Conservation (phyloP, 2,888 invertebrate genomes). For the Cantharis nigra region DNA sequence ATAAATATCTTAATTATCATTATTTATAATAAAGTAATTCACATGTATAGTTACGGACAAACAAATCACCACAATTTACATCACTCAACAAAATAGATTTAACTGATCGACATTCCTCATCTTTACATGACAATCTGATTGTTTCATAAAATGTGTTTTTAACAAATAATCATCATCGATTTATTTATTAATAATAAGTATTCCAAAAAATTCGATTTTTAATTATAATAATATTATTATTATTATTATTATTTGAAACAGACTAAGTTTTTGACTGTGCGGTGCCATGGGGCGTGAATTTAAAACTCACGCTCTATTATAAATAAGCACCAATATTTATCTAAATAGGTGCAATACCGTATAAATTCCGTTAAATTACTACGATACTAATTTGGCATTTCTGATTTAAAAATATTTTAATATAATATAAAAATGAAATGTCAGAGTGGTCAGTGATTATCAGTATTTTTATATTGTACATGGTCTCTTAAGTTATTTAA, state of each 20-base stretch:
- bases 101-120: conserved; percentile 48
- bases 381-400: conserved; percentile 9
- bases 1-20: conserved; percentile 43
- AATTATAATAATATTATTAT: neutral
- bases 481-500: conserved; percentile 52
- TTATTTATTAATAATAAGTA: neutral
- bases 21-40: conserved; percentile 17
- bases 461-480: conserved; percentile 52
- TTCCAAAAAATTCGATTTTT: neutral
- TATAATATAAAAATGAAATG: neutral
- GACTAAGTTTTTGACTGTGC: neutral
- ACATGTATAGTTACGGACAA: conserved; percentile 18
- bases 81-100: conserved; percentile 31
- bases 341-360: conserved; percentile 16
- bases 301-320: neutral
- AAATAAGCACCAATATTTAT: neutral
- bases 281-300: neutral
- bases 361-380: conserved; percentile 11
- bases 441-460: conserved; percentile 50
- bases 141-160: conserved; percentile 3
- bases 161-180: neutral
- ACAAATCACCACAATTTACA: conserved; percentile 18
- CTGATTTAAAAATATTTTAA: neutral
- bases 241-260: neutral
- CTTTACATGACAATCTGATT: conserved; percentile 50